Conservation (phyloP, 1,140 invertebrate genomes). For the Akabosia matsudoensis region DNA sequence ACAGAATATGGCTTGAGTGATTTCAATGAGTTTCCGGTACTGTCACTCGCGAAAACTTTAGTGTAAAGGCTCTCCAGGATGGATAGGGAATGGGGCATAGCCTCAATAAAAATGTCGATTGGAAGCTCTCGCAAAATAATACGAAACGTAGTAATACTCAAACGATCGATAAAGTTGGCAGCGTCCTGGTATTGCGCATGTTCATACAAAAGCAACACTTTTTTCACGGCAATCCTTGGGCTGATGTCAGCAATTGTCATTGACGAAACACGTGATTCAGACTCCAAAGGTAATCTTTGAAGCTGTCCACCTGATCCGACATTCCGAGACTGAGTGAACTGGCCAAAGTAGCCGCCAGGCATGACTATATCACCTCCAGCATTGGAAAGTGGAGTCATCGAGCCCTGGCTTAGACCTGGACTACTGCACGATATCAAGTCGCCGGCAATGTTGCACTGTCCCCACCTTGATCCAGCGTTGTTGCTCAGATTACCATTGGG, state of each 20-base stretch:
- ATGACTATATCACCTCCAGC: constrained; percentile 22
- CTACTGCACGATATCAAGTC: constrained; percentile 38
- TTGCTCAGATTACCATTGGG: not conserved
- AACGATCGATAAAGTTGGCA: constrained; percentile 68
- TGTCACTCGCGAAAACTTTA: constrained; percentile 56
- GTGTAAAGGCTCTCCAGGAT: constrained; percentile 80
- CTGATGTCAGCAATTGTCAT: constrained; percentile 64
- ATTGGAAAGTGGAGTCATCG: not conserved
- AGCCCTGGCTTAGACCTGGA: not conserved
- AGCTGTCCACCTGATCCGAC: constrained; percentile 28
- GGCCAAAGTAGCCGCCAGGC: not conserved
- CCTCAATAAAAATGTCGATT: constrained; percentile 78
- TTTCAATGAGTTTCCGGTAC: constrained; percentile 44
- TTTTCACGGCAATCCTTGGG: constrained; percentile 68
- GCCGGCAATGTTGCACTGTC: constrained; percentile 31
- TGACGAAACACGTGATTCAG: constrained; percentile 52
- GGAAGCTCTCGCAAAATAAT: constrained; percentile 65
- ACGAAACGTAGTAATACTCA: constrained; percentile 64
- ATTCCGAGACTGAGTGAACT: constrained; percentile 28
- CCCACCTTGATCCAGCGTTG: not conserved
- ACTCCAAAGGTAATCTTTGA: constrained; percentile 42
- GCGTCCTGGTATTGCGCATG: constrained; percentile 75
- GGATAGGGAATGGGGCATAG: constrained; percentile 78
- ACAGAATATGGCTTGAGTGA: constrained; percentile 69
- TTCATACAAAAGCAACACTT: constrained; percentile 70